Evolutionary conservation across 2,888 invertebrate genomes (phyloP).

Genomic region (Beris morrisii): DNA sequence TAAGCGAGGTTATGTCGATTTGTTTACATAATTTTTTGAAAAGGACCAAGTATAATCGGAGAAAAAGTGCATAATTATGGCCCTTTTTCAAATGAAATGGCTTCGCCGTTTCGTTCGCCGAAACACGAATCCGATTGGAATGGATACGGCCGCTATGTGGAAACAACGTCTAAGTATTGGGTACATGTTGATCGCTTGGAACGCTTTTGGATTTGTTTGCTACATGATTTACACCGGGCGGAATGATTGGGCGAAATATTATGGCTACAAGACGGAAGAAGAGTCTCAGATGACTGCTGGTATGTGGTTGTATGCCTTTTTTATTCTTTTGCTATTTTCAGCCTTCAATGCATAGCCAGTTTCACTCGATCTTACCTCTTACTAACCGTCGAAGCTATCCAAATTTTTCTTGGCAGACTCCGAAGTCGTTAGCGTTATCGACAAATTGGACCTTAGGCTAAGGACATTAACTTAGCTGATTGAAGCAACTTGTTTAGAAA

Average conservation of each 20-base stretch:
- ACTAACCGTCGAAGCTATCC: not conserved
- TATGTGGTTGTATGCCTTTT: conserved; percentile 45
- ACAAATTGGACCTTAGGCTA: no score
- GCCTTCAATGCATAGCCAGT: not conserved
- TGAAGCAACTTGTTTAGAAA: no score
- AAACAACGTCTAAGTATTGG: conserved; percentile 64
- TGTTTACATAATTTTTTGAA: conserved; percentile 22
- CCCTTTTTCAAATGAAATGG: conserved; percentile 58
- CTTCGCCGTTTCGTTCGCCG: conserved; percentile 58
- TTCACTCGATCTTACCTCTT: conserved; percentile 1
- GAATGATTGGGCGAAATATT: conserved; percentile 67
- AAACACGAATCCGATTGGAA: conserved; percentile 58
- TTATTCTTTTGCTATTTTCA: not conserved
- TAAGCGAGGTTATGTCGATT: not conserved
- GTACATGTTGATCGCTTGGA: conserved; percentile 71
- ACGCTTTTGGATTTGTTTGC: conserved; percentile 67
- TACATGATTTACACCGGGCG: conserved; percentile 65
- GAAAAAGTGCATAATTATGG: conserved; percentile 43
- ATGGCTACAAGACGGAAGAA: conserved; percentile 66
- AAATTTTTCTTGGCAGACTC: no score
- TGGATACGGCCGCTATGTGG: conserved; percentile 62
- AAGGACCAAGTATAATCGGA: not conserved
- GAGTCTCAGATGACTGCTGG: conserved; percentile 63
- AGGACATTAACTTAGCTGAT: no score
- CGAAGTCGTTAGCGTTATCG: no score